Evolutionary conservation across 1,140 invertebrate species (phyloP).

Genomic region (Ceratitis capitata): DNA sequence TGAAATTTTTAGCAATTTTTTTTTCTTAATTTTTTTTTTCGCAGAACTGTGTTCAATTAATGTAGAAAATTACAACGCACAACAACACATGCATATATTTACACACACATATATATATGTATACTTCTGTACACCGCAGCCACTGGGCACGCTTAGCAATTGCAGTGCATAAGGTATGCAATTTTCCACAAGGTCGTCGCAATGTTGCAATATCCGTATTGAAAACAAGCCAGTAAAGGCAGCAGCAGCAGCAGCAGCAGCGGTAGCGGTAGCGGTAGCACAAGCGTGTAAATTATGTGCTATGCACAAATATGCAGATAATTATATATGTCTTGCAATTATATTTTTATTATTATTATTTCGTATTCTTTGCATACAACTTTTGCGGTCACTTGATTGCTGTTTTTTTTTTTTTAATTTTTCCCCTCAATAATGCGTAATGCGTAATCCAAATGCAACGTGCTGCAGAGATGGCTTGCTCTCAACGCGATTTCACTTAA

Average conservation of each 20-base stretch:
- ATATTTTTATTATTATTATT: neutral
- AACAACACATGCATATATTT: neutral
- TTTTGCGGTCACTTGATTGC: neutral
- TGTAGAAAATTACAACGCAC: neutral
- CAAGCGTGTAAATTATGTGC: neutral
- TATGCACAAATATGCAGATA: neutral
- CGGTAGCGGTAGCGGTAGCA: neutral
- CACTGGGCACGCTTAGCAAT: no score
- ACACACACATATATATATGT: neutral
- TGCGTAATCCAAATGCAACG: neutral
- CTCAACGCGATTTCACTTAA: neutral
- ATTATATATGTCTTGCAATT: neutral
- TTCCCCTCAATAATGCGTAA: neutral
- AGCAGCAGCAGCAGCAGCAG: neutral
- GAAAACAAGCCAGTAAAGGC: no score
- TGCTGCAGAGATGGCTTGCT: neutral
- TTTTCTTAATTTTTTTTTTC: no score
- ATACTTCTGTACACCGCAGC: neutral
- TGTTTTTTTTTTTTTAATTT: neutral
- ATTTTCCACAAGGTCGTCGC: conserved; percentile 1
- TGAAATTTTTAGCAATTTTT: neutral
- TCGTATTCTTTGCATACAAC: neutral
- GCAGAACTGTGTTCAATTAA: no score
- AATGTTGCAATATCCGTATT: neutral
- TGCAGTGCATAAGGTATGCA: neutral